Evolutionary conservation across 2,888 invertebrate species (phyloP), one percentile per base, ranked within the genome.

Genomic region (Azorinus chamasolen): DNA sequence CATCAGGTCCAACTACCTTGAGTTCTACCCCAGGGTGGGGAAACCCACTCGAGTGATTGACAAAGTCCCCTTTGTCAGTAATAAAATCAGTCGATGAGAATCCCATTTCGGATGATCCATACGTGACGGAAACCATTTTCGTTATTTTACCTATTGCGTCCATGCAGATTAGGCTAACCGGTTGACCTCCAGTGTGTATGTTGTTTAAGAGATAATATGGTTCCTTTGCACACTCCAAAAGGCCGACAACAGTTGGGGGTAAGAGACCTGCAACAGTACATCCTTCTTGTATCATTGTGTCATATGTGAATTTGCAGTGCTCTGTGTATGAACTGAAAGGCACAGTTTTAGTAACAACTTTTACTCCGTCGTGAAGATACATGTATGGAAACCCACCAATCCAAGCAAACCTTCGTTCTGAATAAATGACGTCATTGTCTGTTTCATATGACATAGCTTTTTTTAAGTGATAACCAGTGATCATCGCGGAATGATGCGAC

Each of bases 311-410:
- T 18, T 41, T n/a, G 20, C 76, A 71, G 53, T 76, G 66, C 6
- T 66, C 66, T 6, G 12, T 24, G 6, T 71, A 41, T 4, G 41
- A 43, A 0, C 32, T 18, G 37, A 76, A 57, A n/a, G 70, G 51
- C 4, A 46, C 4, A 0, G 62, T 66, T 58, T 70, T 71, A 0
- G 70, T 71, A 6, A 76, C 62, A 0, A 59, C 59, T 27, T 61
- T 76, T 1, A 62, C 57, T 18, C 61, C 70, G 20, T 76, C 51
- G n/a, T 62, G 66, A 8, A 71, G 48, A 53, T 55, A 65, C 63
- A 58, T 62, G 24, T 25, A 76, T 16, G 76, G 76, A 41, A 71
- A 76, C 3, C 76, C 76, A 20, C 71, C 76, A n/a, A 65, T 58
- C 76, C 76, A 76, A 0, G 66, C 50, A n/a, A 76, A 27, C 20